A percentile compares a stretch with the other conserved stretches of the same genome.
Conservation (phyloP, 2,113 vertebrate genomes). For the Pandion haliaetus region DNA sequence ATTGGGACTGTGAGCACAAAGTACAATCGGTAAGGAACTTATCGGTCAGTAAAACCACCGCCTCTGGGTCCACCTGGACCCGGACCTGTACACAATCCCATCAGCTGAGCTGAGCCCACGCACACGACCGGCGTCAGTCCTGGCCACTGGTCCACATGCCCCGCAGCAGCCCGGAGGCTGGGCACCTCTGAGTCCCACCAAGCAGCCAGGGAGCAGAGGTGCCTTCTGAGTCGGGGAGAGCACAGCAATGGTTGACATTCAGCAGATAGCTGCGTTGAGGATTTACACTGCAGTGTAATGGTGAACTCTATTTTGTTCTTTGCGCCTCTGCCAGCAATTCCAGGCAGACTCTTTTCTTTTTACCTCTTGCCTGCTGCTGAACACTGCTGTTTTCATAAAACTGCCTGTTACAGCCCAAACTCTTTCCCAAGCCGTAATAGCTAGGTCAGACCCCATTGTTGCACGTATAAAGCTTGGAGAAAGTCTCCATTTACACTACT, state of each 20-base stretch:
- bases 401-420: not conserved
- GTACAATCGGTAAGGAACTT: not conserved
- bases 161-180: not conserved
- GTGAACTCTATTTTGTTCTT: not conserved
- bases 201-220: not conserved
- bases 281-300: not conserved
- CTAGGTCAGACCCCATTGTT: not conserved
- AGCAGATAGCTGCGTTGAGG: not conserved
- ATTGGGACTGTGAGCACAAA: not conserved
- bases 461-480: not conserved
- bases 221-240: not conserved
- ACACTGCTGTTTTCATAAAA: not conserved
- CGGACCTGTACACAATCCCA: not conserved
- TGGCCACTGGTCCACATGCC: not conserved
- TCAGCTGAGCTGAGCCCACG: not conserved
- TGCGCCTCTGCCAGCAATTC: not conserved
- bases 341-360: not conserved
- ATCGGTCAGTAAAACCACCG: not conserved
- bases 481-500: not conserved
- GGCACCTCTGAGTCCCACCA: not conserved
- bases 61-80: not conserved
- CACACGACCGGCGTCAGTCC: accelerated
- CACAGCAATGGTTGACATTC: not conserved
- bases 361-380: not conserved
- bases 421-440: not conserved